Base-by-base conservation (phyloP, 2,797 vertebrate genomes). In the Thripadectes ignobilis region DNA sequence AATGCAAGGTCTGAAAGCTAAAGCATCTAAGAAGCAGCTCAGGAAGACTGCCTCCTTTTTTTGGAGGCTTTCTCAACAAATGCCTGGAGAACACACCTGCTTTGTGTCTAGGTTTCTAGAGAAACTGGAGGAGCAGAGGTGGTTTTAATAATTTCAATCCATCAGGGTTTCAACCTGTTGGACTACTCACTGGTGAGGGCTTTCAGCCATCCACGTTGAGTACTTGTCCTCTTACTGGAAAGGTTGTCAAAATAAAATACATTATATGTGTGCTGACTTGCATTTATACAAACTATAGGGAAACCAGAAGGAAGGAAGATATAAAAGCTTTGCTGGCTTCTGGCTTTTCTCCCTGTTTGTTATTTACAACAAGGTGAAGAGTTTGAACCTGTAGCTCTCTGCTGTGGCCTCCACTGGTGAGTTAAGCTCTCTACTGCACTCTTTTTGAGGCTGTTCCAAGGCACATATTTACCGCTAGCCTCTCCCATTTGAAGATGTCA, bases 311-410 rank as follows among this genome's bases (percentile, higher is more conserved):
- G 91, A 93, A 92, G 81, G 71, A 90, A 95, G 91, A 88, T 59
- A 68, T 20, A 67, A 95, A 95, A 83, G 72, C 65, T 89, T 72
- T 83, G 30, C 34, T 74, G 68, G 46, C 61, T 89, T 82, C 75
- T 96, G 95, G 94, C 91, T 94, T 61, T 77, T 72, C 36, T 96
- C 93, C 93, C 81, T 77, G 78, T 61, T 91, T 85, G 75, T 75
- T 93, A 94, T 93, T 97, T 95, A 89, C 87, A 87, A 61, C 86
- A 77, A 72, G 51, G 18, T 71, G 78, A 91, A 91, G 86, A 88
- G 68, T 77, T 93, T 89, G 87, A 92, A 93, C 78, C 68, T 96
- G 68, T 69, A 91, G 54, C 78, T 88, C 75, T 93, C 84, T 94
- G 78, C 80, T 96, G 84, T 52, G 57, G 61, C 65, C 61, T 83